Base-by-base conservation (phyloP, 1,140 invertebrate genomes). In the Euborellia annulipes region DNA sequence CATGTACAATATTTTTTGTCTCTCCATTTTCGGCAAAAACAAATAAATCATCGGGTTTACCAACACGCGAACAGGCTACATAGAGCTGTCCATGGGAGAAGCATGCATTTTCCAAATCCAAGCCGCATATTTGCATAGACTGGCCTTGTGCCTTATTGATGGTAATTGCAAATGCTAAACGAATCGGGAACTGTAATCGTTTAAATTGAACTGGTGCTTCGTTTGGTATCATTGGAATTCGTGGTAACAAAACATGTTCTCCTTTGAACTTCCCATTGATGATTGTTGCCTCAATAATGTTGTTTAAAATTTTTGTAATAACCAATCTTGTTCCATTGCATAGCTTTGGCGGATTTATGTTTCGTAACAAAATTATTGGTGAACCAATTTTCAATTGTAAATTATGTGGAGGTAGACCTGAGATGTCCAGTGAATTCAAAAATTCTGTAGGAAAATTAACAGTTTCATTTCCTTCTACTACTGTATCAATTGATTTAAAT, bases 81-180 rank as follows among this genome's bases (percentile, higher is more conserved):
- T 68, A 66, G 32, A 65, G 51, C 54, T 69, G 60, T 14, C 62
- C 63, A 55, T 65, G 61, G 11, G 58, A 58, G 50, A 70, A 67
- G 50, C 55, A 58, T 49, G 51, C 32, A 34, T 54, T 48, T 51
- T 53, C 46, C 18, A 68, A 56, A 53, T 61, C 46, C 32, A 66
- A 32, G 17, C 62, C 60, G 46, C 51, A 54, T 40, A 58, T 53
- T 39, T 53, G 41, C 50, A 59, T 54, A 16, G 58, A 56, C 23
- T 27, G 23, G 4, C 71, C 68, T 58, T 76, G 71, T 3, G 65
- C 50, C 57, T 73, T 73, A 54, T 73, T 73, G 4, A 74, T 67
- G 0, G 69, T 68, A 57, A 72, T 69, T 17, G 67, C 62, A 57
- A 70, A 73, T 2, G 56, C 52, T 2, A 66, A 43, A 46, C 60